phyloP scores from a whole-genome alignment of 2,888 invertebrate genomes.

The Lobophora halterata region DNA sequence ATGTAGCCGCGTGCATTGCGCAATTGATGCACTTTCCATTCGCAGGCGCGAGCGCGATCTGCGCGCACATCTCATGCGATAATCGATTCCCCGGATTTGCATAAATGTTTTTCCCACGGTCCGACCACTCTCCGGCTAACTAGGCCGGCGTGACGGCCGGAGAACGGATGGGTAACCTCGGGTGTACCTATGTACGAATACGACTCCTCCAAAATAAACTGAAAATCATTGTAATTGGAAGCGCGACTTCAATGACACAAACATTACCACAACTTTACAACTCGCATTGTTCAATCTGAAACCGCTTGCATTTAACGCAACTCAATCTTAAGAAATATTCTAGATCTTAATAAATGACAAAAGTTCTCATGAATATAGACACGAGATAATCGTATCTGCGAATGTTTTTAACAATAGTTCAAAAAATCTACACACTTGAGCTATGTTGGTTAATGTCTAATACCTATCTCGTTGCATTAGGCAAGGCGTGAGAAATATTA shows the following conservation, averaged over 20 bases:
- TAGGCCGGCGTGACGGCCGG: constrained; percentile 62
- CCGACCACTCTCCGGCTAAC: constrained; percentile 57
- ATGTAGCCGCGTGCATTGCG: constrained; percentile 42
- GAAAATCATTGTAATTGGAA: constrained; percentile 10
- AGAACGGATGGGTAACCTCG: constrained; percentile 66
- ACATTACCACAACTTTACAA: constrained; percentile 11
- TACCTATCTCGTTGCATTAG: constrained; percentile 22
- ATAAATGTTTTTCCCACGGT: constrained; percentile 74
- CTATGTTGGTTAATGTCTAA: constrained; percentile 30
- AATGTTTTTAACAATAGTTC: constrained; percentile 32
- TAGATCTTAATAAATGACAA: constrained; percentile 34
- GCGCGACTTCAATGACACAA: constrained; percentile 10
- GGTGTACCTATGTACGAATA: constrained; percentile 36
- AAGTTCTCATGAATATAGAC: constrained; percentile 33
- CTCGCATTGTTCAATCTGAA: constrained; percentile 15
- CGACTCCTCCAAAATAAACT: constrained; percentile 10
- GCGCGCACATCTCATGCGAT: constrained; percentile 48
- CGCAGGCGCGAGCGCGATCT: constrained; percentile 39
- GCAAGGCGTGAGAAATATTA: constrained; percentile 33
- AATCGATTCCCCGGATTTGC: constrained; percentile 74
- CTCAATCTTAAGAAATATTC: constrained; percentile 30
- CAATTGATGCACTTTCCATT: constrained; percentile 73
- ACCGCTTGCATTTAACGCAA: constrained; percentile 27
- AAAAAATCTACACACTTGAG: constrained; percentile 30
- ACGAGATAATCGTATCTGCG: constrained; percentile 29